Conservation (phyloP, 2,797 vertebrate genomes). For the Syndactyla subalaris region DNA sequence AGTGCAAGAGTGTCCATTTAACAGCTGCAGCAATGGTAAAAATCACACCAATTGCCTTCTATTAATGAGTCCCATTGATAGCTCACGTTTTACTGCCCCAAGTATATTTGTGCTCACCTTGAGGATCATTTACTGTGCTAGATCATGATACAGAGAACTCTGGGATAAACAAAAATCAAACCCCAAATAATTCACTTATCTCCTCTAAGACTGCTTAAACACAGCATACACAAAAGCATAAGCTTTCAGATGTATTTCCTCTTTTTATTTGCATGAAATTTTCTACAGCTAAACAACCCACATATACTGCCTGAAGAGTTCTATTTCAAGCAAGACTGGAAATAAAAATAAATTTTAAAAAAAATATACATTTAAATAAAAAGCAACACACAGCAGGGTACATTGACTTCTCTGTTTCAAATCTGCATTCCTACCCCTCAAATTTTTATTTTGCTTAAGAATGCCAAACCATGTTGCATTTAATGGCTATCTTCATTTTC, state of each 20-base stretch:
- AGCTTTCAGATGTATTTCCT: background rate
- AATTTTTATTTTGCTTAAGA: background rate
- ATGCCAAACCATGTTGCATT: background rate
- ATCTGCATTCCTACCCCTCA: background rate
- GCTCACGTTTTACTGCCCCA: background rate
- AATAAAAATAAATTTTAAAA: background rate
- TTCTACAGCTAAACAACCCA: background rate
- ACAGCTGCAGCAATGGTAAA: background rate
- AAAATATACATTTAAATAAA: background rate
- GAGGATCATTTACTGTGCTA: background rate
- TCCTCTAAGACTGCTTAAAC: background rate
- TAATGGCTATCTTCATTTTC: background rate
- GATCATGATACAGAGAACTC: background rate
- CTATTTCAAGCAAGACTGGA: conserved; percentile 4
- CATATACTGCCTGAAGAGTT: background rate
- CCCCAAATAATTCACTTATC: background rate
- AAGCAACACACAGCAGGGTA: background rate
- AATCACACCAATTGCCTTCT: background rate
- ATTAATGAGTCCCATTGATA: background rate
- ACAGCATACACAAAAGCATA: background rate
- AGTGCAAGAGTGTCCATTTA: background rate
- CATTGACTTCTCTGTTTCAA: background rate
- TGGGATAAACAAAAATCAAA: background rate
- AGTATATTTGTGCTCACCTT: background rate
- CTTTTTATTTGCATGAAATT: background rate